Conservation (phyloP, 2,888 invertebrate species). For the Bembecia ichneumoniformis region DNA sequence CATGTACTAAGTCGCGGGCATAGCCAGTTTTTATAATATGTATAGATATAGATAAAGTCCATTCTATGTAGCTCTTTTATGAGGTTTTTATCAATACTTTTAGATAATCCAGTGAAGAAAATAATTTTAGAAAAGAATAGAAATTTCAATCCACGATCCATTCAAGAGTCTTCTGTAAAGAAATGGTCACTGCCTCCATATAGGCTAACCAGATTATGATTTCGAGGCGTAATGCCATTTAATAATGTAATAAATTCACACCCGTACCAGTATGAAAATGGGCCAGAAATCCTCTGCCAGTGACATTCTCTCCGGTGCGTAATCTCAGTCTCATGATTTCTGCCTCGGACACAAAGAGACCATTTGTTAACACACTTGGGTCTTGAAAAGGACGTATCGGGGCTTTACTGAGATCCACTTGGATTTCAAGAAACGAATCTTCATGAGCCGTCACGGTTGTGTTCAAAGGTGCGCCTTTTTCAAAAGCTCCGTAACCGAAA, state of each 20-base stretch:
- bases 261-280: constrained; percentile 75
- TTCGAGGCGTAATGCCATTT: no score
- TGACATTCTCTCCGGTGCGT: constrained; percentile 75
- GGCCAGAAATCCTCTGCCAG: constrained; percentile 78
- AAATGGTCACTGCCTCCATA: no score
- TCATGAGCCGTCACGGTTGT: constrained; percentile 34
- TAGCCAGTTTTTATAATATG: no score
- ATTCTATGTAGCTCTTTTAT: no score
- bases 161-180: no score
- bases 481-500: constrained; percentile 57
- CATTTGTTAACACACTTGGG: constrained; percentile 73
- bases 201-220: no score
- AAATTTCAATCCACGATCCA: no score
- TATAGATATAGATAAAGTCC: no score
- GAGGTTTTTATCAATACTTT: no score
- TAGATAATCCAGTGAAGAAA: no score
- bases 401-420: constrained; percentile 67
- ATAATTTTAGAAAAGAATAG: no score
- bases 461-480: constrained; percentile 49
- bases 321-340: constrained; percentile 76
- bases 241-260: background rate
- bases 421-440: constrained; percentile 67
- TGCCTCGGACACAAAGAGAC: constrained; percentile 76
- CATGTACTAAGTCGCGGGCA: no score
- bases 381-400: constrained; percentile 73